Conservation (phyloP, 2,888 invertebrate species). For the Eupithecia pulchellata region DNA sequence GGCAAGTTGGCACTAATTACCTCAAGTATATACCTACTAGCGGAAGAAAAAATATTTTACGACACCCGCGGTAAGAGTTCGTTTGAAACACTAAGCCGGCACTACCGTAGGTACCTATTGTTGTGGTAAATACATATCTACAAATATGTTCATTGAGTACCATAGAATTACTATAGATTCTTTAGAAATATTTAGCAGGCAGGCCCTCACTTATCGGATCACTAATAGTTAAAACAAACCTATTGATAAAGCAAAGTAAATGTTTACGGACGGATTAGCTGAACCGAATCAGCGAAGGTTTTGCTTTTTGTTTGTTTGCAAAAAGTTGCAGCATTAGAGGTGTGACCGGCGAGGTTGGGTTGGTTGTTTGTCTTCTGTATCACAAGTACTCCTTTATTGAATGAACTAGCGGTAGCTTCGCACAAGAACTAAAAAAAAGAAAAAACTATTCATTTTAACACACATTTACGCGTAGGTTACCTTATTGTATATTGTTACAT, state of each 20-base stretch:
- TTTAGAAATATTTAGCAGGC: conserved; percentile 10
- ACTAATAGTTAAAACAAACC: conserved; percentile 11
- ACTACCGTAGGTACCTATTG: too few relatives aligned
- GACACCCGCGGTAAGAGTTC: background rate
- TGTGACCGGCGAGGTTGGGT: conserved; percentile 9
- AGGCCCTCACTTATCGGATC: conserved; percentile 10
- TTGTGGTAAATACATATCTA: too few relatives aligned
- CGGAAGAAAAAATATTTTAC: too few relatives aligned
- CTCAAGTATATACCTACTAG: too few relatives aligned
- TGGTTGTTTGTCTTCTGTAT: background rate
- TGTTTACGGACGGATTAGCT: conserved; percentile 9
- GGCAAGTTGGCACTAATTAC: too few relatives aligned
- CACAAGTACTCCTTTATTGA: too few relatives aligned
- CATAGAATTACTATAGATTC: background rate
- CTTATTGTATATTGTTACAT: too few relatives aligned
- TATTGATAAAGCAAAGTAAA: conserved; percentile 20
- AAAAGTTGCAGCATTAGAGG: conserved; percentile 4
- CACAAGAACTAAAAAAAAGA: too few relatives aligned
- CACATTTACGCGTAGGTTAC: too few relatives aligned
- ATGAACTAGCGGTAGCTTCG: too few relatives aligned
- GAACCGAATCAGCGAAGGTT: conserved; percentile 13
- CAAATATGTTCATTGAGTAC: background rate
- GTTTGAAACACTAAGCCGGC: background rate
- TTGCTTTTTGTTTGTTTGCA: conserved; percentile 7
- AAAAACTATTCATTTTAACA: too few relatives aligned